Percentiles rank a stretch among this genome's conserved stretches.
Conservation (phyloP, 2,797 vertebrate species). For the Sebastes ruberrimus region DNA sequence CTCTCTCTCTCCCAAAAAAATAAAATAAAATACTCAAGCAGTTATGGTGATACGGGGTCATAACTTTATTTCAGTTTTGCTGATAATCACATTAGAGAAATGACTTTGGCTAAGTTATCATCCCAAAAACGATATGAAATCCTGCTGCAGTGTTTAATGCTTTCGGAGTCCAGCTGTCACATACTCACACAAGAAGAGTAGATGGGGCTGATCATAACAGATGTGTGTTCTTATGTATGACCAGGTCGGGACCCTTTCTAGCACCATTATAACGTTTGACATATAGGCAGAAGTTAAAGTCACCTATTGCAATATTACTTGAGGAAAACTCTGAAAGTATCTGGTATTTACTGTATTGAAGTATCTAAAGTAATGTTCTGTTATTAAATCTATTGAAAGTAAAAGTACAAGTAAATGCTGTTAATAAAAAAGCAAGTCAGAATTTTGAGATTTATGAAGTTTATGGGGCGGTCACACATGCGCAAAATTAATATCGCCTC, state of each 20-base stretch:
- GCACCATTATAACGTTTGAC: not conserved
- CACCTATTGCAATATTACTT: no score
- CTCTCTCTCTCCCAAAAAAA: no score
- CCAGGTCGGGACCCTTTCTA: not conserved
- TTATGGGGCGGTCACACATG: no score
- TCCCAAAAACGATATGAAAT: not conserved
- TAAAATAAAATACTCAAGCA: not conserved
- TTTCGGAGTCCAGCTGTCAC: not conserved
- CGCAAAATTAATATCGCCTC: no score
- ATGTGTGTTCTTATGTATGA: not conserved
- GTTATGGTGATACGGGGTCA: not conserved
- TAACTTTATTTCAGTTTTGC: not conserved
- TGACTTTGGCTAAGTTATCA: not conserved
- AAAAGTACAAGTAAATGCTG: no score
- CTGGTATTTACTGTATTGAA: no score
- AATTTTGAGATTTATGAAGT: no score
- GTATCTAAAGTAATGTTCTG: no score
- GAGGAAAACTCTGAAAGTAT: no score
- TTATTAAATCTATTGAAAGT: no score
- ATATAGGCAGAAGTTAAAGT: no score
- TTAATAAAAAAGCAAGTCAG: no score
- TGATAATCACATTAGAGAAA: constrained; percentile 5
- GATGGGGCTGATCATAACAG: not conserved
- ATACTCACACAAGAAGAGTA: not conserved
- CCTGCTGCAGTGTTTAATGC: not conserved